A percentile compares a stretch with the other conserved stretches of the same genome.
Evolutionary conservation across 2,113 vertebrate genomes (phyloP).

Genomic region (Thinocorus orbignyianus): DNA sequence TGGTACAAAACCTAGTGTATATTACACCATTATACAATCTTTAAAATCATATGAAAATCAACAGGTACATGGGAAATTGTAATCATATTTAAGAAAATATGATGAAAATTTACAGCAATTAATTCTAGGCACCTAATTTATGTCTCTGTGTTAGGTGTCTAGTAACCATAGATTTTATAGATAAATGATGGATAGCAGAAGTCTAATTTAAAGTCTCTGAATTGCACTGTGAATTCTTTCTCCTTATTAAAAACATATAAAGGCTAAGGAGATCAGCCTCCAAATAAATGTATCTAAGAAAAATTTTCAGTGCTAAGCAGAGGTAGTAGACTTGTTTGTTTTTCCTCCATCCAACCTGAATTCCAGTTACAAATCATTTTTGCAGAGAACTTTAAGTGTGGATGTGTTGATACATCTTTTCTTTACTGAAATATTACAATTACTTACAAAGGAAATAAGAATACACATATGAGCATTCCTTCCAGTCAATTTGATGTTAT

Average conservation of each 20-base stretch:
- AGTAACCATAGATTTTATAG: background rate
- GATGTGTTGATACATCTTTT: background rate
- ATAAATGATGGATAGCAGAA: background rate
- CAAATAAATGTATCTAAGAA: background rate
- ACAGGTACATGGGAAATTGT: background rate
- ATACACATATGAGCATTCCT: background rate
- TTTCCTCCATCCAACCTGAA: background rate
- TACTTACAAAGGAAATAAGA: background rate
- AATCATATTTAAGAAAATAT: background rate
- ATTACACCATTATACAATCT: background rate
- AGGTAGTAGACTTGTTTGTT: background rate
- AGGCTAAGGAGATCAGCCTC: background rate
- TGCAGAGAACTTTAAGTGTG: background rate
- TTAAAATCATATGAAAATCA: background rate
- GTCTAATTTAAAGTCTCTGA: background rate
- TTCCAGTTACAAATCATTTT: background rate
- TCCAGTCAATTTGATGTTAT: background rate
- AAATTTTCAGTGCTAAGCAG: background rate
- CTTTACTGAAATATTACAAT: background rate
- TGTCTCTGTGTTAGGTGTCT: background rate
- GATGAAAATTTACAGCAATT: background rate
- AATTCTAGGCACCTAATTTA: background rate
- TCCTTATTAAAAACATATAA: background rate
- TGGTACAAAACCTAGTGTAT: background rate
- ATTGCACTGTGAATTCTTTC: background rate